Evolutionary conservation across 2,888 invertebrate genomes (phyloP).

Genomic region (Cancer borealis): DNA sequence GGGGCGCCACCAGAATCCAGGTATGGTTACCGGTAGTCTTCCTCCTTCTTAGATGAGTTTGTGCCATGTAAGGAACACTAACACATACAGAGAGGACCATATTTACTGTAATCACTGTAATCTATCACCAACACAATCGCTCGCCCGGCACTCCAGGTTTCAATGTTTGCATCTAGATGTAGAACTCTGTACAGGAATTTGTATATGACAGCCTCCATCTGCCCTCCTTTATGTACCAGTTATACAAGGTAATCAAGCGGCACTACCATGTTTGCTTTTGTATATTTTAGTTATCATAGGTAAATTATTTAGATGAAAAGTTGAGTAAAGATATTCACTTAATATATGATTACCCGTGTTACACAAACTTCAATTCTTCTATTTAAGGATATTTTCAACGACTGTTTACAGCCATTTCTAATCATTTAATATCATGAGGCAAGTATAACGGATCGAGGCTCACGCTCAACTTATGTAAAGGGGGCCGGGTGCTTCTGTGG

Average conservation of each 20-base stretch:
- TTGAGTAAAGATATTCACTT: not conserved
- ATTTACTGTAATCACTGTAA: not conserved
- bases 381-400: not conserved
- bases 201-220: not conserved
- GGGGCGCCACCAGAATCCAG: constrained; percentile 42
- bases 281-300: too few species aligned
- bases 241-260: not conserved
- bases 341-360: not conserved
- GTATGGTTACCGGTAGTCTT: not conserved
- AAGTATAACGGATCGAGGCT: too few species aligned
- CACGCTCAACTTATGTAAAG: too few species aligned
- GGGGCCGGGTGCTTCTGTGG: too few species aligned
- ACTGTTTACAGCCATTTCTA: not conserved
- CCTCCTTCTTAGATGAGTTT: not conserved
- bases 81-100: not conserved
- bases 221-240: not conserved
- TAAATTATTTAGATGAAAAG: not conserved
- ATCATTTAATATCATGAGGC: too few species aligned
- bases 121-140: not conserved
- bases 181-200: not conserved
- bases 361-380: not conserved
- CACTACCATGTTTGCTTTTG: not conserved
- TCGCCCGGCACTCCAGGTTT: not conserved
- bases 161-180: not conserved
- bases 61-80: not conserved